Percentiles rank a stretch among this genome's conserved stretches.
These are phyloP conservation scores for Theristicus caerulescens DNA, from an alignment of 2,113 vertebrate genomes.

Conservation along the genomic window DNA sequence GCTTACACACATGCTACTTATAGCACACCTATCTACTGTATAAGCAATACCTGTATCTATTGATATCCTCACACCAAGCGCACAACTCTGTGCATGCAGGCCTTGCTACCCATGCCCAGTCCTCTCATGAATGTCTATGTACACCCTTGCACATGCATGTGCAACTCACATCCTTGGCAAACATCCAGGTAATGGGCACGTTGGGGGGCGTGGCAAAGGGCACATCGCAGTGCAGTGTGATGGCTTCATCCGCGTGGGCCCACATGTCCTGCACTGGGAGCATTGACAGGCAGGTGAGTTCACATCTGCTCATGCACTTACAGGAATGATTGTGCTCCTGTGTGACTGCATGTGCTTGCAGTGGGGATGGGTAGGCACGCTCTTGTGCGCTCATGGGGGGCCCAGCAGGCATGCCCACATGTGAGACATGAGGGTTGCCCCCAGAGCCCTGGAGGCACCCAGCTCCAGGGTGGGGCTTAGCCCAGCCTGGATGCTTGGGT, in stretches of 20 bases:
- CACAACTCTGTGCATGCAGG: neutral
- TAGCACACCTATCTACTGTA: neutral
- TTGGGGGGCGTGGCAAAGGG: neutral
- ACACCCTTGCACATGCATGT: rapidly evolving
- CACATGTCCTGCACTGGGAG: neutral
- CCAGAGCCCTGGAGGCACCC: neutral
- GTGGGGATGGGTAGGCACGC: neutral
- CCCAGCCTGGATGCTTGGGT: neutral
- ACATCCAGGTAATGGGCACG: neutral
- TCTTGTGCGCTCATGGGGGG: neutral
- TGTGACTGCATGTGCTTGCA: neutral
- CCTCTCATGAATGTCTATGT: rapidly evolving
- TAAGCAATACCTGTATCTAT: neutral
- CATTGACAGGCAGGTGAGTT: neutral
- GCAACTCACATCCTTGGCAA: constrained; percentile 24
- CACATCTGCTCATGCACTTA: neutral
- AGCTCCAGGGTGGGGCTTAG: neutral
- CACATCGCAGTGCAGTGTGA: neutral
- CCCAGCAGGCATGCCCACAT: neutral
- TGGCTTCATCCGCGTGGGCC: neutral
- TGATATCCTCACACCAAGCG: rapidly evolving
- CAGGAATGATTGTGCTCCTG: neutral
- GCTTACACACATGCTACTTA: neutral
- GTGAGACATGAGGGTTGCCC: neutral
- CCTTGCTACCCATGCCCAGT: neutral